A percentile compares a stretch with the other conserved stretches of the same genome.
phyloP scores from a whole-genome alignment of 2,797 vertebrate species.

The Prunella strophiata region DNA sequence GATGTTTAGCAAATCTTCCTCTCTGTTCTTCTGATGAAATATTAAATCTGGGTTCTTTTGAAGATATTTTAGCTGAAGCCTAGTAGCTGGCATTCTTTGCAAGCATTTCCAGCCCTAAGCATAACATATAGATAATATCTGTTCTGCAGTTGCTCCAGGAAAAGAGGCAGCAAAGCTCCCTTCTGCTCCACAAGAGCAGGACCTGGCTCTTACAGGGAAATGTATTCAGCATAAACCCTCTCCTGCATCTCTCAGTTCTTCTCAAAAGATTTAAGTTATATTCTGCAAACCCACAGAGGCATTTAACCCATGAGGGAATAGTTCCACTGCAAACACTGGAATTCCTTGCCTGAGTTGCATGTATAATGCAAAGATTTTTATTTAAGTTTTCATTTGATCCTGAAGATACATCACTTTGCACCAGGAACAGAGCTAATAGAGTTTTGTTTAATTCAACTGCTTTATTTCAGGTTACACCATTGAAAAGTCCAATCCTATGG shows the following conservation, averaged over 20 bases:
- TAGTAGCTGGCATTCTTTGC: constrained; percentile 6
- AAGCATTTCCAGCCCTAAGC: background rate
- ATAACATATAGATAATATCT: background rate
- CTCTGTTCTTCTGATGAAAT: constrained; percentile 65
- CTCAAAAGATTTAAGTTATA: constrained; percentile 18
- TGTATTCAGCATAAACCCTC: background rate
- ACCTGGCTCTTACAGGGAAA: constrained; percentile 14
- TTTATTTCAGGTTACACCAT: background rate
- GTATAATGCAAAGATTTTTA: background rate
- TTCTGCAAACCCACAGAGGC: background rate
- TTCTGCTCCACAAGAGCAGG: background rate
- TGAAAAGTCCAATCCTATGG: fast-evolving
- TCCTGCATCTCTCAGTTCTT: constrained; percentile 35
- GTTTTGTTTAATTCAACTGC: background rate
- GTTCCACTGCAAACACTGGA: background rate
- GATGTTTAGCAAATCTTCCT: constrained; percentile 62
- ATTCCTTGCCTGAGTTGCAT: background rate
- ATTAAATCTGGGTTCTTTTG: constrained; percentile 60
- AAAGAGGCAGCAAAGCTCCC: background rate
- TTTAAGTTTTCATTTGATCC: background rate
- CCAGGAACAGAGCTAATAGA: background rate
- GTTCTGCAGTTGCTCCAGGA: background rate
- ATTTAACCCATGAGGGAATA: constrained; percentile 15
- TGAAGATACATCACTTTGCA: background rate
- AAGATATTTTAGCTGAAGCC: constrained; percentile 32